phyloP scores from a whole-genome alignment of 2,797 vertebrate species.

The Telmatherina bonti region DNA sequence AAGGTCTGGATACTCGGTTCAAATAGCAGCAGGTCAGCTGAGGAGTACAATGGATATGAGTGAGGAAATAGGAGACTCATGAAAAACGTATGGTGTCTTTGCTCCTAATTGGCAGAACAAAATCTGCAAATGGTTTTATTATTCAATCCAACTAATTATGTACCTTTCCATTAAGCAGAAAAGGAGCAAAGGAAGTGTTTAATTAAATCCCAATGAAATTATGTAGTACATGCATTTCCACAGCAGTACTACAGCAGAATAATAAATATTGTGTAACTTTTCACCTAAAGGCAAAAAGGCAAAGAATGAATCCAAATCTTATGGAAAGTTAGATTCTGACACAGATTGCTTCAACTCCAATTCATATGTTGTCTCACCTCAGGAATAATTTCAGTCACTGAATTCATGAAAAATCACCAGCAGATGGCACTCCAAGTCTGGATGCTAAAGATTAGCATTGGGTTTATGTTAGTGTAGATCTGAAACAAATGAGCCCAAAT shows the following conservation, averaged over 20 bases:
- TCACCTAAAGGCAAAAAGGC: neutral
- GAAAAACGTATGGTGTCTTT: slow-evolving; percentile 56
- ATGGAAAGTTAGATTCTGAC: neutral
- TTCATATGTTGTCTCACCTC: neutral
- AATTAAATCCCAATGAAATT: neutral
- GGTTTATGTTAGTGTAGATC: neutral
- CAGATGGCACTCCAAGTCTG: slow-evolving; percentile 75
- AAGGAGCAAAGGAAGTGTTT: slow-evolving; percentile 2
- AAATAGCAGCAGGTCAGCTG: slow-evolving; percentile 73
- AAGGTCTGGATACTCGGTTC: slow-evolving; percentile 74
- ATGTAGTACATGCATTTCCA: neutral
- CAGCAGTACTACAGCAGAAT: neutral
- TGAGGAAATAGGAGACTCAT: slow-evolving; percentile 59
- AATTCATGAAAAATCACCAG: slow-evolving; percentile 58
- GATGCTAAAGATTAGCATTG: neutral
- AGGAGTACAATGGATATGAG: slow-evolving; percentile 71
- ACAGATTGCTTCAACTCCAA: neutral
- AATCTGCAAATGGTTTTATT: slow-evolving; percentile 52
- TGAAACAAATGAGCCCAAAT: neutral
- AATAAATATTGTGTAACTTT: accelerated
- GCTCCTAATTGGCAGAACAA: slow-evolving; percentile 70
- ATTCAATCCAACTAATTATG: slow-evolving; percentile 58
- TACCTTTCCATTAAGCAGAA: slow-evolving; percentile 10
- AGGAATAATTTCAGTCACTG: neutral
- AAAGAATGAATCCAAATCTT: neutral